Base-by-base conservation (phyloP, 2,888 invertebrate genomes). In the Agelastica alni region DNA sequence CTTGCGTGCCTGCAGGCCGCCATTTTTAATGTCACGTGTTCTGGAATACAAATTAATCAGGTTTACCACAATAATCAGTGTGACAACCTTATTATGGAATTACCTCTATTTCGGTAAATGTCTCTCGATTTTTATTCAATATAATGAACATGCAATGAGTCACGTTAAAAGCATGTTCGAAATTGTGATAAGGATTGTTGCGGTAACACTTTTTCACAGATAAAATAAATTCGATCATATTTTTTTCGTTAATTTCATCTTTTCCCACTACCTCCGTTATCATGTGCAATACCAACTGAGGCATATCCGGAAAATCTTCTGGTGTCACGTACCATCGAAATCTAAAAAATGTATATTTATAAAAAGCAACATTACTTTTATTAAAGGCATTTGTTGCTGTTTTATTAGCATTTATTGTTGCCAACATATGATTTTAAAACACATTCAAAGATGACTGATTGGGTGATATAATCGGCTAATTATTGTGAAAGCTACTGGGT, bases 151-250 rank as follows among this genome's bases (percentile, higher is more conserved):
- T 80, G 37, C 83, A 83, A 67, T 86, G 85, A 0, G 81, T 79
- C 45, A 84, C 84, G 47, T 79, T 80, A 70, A 85, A 85, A 0
- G 83, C 85, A 61, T 86, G 85, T 45, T 83, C 82, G 1, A 82
- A 82, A 68, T 85, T 85, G 63, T 85, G 85, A 63, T 85, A 86
- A 0, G 83, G 80, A 60, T 83, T 83, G 30, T 75, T 60, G 2
- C 84, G 73, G 63, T 85, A 85, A 54, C 73, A 70, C 56, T 77
- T 75, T 57, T 69, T 66, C 1, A 81, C 74, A 1, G 81, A 79
- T 7, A 84, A 70, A 0, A 81, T 73, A 64, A 84, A 84, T 63
- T 72, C 77, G 0, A 78, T 78, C 13, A 82, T 61, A 1, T 62
- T 62, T 0, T 61, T 55, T 4, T 76, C 60, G 7, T 81, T 77